Percentiles rank a stretch among this genome's conserved stretches.
Evolutionary conservation across 1,140 invertebrate genomes (phyloP).

Genomic region (Thalassaphorura encarpata): DNA sequence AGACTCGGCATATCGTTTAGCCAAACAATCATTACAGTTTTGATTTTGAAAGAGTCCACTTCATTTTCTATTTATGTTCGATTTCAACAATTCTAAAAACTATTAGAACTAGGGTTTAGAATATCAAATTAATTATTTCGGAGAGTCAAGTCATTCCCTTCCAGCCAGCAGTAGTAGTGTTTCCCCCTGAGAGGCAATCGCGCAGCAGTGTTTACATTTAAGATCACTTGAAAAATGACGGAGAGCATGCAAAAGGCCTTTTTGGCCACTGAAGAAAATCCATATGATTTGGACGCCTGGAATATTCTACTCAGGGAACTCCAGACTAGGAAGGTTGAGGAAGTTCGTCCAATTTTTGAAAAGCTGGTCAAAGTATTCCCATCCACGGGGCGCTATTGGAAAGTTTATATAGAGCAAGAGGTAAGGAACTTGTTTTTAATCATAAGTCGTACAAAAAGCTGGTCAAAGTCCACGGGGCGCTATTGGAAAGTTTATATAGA

Average conservation of each 20-base stretch:
- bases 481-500: slow-evolving; percentile 99
- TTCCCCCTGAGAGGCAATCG: no score
- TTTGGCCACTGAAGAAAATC: slow-evolving; percentile 60
- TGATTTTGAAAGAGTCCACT: no score
- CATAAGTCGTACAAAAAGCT: slow-evolving; percentile 86
- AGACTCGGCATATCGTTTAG: no score
- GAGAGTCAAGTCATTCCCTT: no score
- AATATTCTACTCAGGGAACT: slow-evolving; percentile 86
- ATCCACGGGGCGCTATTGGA: slow-evolving; percentile 95
- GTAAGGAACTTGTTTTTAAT: slow-evolving; percentile 47
- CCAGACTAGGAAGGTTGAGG: slow-evolving; percentile 77
- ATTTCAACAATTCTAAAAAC: no score
- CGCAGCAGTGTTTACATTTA: no score
- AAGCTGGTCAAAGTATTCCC: slow-evolving; percentile 86
- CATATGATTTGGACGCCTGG: slow-evolving; percentile 94
- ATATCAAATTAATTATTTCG: no score
- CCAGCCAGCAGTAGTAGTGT: no score
- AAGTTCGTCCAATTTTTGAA: slow-evolving; percentile 86
- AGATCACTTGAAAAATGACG: no score
- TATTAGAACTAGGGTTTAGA: no score
- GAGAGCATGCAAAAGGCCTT: slow-evolving; percentile 30
- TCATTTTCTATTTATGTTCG: no score
- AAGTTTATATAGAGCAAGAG: slow-evolving; percentile 99
- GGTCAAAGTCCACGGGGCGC: slow-evolving; percentile 78
- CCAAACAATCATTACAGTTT: no score